Conservation (phyloP, 2,797 vertebrate species). For the Helostoma temminkii region DNA sequence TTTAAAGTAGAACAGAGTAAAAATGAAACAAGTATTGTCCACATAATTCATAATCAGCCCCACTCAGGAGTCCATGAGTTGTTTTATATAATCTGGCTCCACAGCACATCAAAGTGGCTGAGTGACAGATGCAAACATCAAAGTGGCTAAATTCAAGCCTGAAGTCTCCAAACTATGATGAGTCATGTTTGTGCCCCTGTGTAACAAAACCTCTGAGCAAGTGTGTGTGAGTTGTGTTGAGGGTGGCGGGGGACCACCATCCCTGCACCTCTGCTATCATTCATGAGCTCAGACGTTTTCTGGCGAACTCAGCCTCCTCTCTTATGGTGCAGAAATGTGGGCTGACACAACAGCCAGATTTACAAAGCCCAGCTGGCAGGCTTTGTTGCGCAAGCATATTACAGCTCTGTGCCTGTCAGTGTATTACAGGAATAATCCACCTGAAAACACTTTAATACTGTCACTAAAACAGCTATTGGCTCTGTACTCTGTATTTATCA, state of each 20-base stretch:
- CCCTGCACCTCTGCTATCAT: slow-evolving; percentile 28
- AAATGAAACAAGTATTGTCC: slow-evolving; percentile 2
- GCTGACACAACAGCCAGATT: slow-evolving; percentile 46
- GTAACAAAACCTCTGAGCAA: slow-evolving; percentile 8
- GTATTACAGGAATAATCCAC: slow-evolving; percentile 55
- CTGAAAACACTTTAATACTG: slow-evolving; percentile 33
- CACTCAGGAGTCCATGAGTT: slow-evolving; percentile 17
- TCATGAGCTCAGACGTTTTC: slow-evolving; percentile 31
- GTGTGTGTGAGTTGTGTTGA: slow-evolving; percentile 10
- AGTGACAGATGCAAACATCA: slow-evolving; percentile 52
- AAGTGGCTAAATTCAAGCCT: slow-evolving; percentile 44
- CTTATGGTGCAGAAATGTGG: slow-evolving; percentile 40
- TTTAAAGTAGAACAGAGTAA: not conserved
- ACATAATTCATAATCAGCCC: slow-evolving; percentile 9
- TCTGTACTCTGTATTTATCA: not conserved
- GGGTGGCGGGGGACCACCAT: slow-evolving; percentile 15
- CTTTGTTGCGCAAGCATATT: slow-evolving; percentile 57
- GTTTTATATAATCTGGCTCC: slow-evolving; percentile 35
- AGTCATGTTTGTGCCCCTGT: slow-evolving; percentile 16
- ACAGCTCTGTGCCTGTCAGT: slow-evolving; percentile 41
- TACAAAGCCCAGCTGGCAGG: slow-evolving; percentile 57
- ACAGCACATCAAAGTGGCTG: slow-evolving; percentile 1
- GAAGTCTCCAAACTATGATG: slow-evolving; percentile 37
- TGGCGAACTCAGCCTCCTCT: slow-evolving; percentile 37
- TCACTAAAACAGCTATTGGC: slow-evolving; percentile 28